A percentile compares a stretch with the other conserved stretches of the same genome.
Conservation (phyloP, 2,888 invertebrate species). For the Drosophila melanosoma region DNA sequence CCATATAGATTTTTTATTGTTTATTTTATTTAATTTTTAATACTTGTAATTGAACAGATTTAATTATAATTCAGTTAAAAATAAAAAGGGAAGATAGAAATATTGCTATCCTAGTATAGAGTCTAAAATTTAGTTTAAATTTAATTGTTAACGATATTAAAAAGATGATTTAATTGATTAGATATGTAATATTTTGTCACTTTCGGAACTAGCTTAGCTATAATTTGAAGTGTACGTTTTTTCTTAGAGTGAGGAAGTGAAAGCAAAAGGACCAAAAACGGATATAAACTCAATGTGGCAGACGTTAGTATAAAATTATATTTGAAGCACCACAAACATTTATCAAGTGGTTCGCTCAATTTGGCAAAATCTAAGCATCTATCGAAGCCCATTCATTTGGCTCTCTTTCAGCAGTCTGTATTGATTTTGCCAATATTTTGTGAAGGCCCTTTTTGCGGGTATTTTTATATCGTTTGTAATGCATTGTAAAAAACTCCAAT, state of each 20-base stretch:
- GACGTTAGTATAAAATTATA: constrained; percentile 51
- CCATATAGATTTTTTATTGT: neutral
- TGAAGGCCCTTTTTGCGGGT: neutral
- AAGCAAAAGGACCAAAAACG: neutral
- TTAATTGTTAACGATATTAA: neutral
- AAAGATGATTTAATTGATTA: neutral
- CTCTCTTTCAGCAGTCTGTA: constrained; percentile 23
- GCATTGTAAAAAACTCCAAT: too few relatives aligned
- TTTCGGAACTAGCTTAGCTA: neutral
- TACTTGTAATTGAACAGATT: neutral
- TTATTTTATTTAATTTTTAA: neutral
- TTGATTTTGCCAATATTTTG: constrained; percentile 33
- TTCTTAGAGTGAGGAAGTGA: neutral
- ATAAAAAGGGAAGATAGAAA: neutral
- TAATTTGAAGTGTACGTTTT: neutral
- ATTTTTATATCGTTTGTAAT: neutral
- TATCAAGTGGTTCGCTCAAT: constrained; percentile 66
- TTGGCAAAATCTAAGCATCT: constrained; percentile 54
- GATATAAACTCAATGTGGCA: constrained; percentile 16
- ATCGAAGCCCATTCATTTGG: constrained; percentile 41
- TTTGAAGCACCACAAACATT: constrained; percentile 56
- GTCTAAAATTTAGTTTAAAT: neutral
- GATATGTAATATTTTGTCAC: too few relatives aligned
- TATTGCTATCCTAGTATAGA: neutral
- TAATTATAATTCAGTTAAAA: neutral